phyloP scores from a whole-genome alignment of 2,888 invertebrate species.

The Nezara viridula region DNA sequence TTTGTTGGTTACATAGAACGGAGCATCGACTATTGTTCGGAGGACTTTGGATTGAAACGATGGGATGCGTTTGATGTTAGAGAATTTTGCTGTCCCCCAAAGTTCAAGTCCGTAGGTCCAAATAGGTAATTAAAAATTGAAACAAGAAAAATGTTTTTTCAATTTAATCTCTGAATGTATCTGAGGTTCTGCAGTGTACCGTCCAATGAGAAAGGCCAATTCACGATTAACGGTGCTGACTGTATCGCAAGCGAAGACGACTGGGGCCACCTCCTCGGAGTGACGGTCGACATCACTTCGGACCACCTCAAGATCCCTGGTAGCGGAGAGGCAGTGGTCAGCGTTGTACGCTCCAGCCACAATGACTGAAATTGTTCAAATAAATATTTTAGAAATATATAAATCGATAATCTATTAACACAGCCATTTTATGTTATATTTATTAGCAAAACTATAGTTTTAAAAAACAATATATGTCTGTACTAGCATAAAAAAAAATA shows the following conservation, averaged over 20 bases:
- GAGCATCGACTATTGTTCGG: too few relatives aligned
- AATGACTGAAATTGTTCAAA: slow-evolving; percentile 76
- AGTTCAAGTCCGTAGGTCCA: too few relatives aligned
- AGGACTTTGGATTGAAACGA: too few relatives aligned
- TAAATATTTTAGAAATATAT: background rate
- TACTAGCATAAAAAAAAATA: background rate
- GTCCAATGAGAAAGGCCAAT: slow-evolving; percentile 82
- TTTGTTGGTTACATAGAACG: too few relatives aligned
- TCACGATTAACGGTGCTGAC: slow-evolving; percentile 92
- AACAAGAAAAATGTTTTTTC: too few relatives aligned
- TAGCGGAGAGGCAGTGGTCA: slow-evolving; percentile 85
- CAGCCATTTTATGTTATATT: background rate
- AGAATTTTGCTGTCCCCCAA: too few relatives aligned
- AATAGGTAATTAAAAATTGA: too few relatives aligned
- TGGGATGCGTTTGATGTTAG: too few relatives aligned
- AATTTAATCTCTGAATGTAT: too few relatives aligned
- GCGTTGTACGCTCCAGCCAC: slow-evolving; percentile 93
- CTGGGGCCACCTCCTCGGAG: slow-evolving; percentile 85
- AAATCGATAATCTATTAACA: background rate
- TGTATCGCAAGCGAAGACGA: slow-evolving; percentile 93
- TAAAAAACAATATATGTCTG: background rate
- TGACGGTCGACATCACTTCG: slow-evolving; percentile 80
- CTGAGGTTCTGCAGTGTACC: slow-evolving; percentile 85
- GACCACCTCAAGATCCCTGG: slow-evolving; percentile 96
- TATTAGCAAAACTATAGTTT: background rate